Base-by-base conservation (phyloP, 1,140 invertebrate species). In the Phenacoccus solenopsis region DNA sequence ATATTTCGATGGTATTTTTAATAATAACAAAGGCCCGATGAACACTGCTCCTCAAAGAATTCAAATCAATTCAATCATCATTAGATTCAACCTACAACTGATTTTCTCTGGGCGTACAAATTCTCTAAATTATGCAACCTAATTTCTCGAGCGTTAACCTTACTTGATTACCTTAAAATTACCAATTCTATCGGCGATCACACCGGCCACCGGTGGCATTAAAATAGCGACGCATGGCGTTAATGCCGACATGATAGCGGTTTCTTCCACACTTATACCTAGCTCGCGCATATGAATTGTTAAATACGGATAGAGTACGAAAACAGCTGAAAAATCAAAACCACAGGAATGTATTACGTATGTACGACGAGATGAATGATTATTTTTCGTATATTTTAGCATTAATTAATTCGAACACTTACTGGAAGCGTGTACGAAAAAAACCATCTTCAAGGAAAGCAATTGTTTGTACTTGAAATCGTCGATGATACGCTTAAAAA, bases 281-380 rank as follows among this genome's bases (percentile, higher is more conserved):
- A 93, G 77, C 75, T 90, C 86, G 73, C 88, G 83, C 90, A 93
- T 92, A 77, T 92, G 91, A 68, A 93, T 87, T 1, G 90, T 90
- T 75, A 93, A 79, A 78, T 91, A 94, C 1, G 90, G 90, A 76
- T 93, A 88, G 28, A 94, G 80, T 32, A 90, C 88, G 74, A 85
- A 85, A 25, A 90, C 78, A 21, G 87, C 88, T 90, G 77, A 32
- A 81, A 80, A 76, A 30, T 24, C 13, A 25, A 69, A 64, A 64
- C 7, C 21, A 38, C 5, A 30, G 10, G 10, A 13, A 68, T n/a
- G n/a, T n/a, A n/a, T n/a, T n/a, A n/a, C n/a, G n/a, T n/a, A n/a
- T n/a, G n/a, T n/a, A n/a, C n/a, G n/a, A n/a, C n/a, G n/a, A n/a
- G n/a, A n/a, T 49, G 35, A 49, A 49, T 10, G 35, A 10, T 49